A percentile compares a stretch with the other conserved stretches of the same genome.
Conservation (phyloP, 2,888 invertebrate genomes). For the Tyria jacobaeae region DNA sequence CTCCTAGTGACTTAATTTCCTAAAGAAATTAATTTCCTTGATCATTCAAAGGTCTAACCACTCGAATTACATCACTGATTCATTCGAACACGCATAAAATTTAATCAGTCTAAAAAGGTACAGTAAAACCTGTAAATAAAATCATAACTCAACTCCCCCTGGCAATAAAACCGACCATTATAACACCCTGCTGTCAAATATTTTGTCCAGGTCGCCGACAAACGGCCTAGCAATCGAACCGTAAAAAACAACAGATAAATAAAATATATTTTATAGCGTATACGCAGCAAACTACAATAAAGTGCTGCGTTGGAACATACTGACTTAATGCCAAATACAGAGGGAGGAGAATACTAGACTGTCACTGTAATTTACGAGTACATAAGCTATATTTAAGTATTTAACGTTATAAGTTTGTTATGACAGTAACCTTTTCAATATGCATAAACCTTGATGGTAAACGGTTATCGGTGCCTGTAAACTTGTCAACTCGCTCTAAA, state of each 20-base stretch:
- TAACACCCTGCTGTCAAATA: conserved; percentile 24
- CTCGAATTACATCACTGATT: no score
- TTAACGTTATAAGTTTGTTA: no score
- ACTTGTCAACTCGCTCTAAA: no score
- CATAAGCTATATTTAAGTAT: no score
- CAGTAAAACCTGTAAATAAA: conserved; percentile 23
- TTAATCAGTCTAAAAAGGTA: conserved; percentile 15
- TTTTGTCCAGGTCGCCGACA: conserved; percentile 17
- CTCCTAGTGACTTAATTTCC: no score
- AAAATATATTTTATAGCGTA: conserved; percentile 22
- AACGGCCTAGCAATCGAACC: conserved; percentile 21
- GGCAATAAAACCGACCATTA: conserved; percentile 25
- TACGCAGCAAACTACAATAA: conserved; percentile 5
- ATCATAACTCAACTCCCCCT: conserved; percentile 25
- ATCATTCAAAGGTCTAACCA: no score
- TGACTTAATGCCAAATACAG: neutral
- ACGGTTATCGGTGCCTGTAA: no score
- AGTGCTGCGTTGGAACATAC: neutral
- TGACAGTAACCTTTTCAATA: no score
- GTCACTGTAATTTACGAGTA: neutral
- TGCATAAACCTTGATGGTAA: no score
- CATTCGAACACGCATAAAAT: neutral
- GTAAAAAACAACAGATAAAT: conserved; percentile 21
- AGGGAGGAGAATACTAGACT: neutral
- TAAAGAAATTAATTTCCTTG: no score